A percentile compares a stretch with the other conserved stretches of the same genome.
Conservation (phyloP, 2,888 invertebrate species). For the Apodemia hepburni region DNA sequence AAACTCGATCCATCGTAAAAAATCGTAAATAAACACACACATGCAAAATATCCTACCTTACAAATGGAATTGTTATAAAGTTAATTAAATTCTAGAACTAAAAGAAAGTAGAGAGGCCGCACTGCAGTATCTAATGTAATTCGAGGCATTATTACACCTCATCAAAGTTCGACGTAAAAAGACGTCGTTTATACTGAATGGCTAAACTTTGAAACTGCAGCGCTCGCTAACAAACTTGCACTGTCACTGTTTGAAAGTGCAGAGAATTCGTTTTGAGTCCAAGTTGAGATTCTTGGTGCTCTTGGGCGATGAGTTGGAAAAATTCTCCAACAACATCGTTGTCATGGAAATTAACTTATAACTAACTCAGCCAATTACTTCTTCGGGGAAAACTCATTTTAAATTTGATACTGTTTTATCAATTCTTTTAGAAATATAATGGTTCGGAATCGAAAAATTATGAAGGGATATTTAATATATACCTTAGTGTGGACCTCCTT, state of each 20-base stretch:
- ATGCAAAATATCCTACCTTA: background rate
- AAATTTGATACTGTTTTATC: background rate
- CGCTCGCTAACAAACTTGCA: constrained; percentile 31
- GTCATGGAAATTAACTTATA: constrained; percentile 18
- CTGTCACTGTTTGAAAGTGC: constrained; percentile 31
- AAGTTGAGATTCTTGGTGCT: constrained; percentile 23
- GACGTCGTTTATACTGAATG: constrained; percentile 30
- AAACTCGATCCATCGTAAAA: too few species aligned
- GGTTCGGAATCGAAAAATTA: too few species aligned
- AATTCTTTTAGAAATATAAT: background rate
- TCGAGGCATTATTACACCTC: constrained; percentile 22
- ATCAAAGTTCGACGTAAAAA: constrained; percentile 27
- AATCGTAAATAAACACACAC: too few species aligned
- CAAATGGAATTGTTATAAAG: background rate
- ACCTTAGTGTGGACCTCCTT: too few species aligned
- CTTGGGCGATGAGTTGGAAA: constrained; percentile 21
- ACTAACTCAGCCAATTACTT: constrained; percentile 21
- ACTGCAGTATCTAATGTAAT: constrained; percentile 20
- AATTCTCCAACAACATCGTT: constrained; percentile 19
- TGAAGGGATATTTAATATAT: too few species aligned
- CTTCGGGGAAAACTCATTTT: constrained; percentile 4
- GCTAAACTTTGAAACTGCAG: constrained; percentile 29
- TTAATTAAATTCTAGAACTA: constrained; percentile 8
- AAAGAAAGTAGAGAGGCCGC: constrained; percentile 14
- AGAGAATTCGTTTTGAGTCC: constrained; percentile 28